phyloP scores from a whole-genome alignment of 2,797 vertebrate genomes.

The Limnodromus scolopaceus region DNA sequence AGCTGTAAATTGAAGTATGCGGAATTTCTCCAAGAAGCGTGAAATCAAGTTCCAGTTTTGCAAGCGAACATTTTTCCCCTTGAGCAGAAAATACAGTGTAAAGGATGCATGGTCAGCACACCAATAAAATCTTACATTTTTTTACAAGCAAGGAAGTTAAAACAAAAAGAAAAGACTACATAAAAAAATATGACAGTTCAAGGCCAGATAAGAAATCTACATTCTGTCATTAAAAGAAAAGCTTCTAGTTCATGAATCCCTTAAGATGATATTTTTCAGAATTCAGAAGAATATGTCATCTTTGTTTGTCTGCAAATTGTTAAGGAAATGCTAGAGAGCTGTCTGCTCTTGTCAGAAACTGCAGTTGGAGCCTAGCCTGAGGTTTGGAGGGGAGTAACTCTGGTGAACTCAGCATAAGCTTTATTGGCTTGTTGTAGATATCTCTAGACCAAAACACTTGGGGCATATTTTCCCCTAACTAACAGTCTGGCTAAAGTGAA shows the following conservation, averaged over 20 bases:
- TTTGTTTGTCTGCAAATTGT: background rate
- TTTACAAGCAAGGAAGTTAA: background rate
- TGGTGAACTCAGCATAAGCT: constrained; percentile 13
- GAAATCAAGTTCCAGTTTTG: constrained; percentile 65
- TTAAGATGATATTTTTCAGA: background rate
- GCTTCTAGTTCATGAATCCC: background rate
- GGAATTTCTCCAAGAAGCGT: constrained; percentile 41
- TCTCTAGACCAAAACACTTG: constrained; percentile 5
- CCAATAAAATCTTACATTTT: background rate
- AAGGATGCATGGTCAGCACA: constrained; percentile 11
- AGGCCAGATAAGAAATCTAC: background rate
- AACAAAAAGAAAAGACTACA: background rate
- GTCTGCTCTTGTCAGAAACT: background rate
- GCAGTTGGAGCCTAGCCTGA: background rate
- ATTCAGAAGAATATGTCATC: background rate
- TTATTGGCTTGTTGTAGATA: background rate
- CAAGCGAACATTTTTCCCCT: constrained; percentile 54
- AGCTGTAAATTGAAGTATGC: constrained; percentile 21
- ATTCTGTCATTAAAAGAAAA: background rate
- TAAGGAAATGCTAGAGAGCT: background rate
- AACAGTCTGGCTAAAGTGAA: background rate
- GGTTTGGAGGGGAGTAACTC: background rate
- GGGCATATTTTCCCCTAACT: background rate
- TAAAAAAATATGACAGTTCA: background rate
- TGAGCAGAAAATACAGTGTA: constrained; percentile 25